Conservation (phyloP, 2,888 invertebrate genomes). For the Trachelus stipa region DNA sequence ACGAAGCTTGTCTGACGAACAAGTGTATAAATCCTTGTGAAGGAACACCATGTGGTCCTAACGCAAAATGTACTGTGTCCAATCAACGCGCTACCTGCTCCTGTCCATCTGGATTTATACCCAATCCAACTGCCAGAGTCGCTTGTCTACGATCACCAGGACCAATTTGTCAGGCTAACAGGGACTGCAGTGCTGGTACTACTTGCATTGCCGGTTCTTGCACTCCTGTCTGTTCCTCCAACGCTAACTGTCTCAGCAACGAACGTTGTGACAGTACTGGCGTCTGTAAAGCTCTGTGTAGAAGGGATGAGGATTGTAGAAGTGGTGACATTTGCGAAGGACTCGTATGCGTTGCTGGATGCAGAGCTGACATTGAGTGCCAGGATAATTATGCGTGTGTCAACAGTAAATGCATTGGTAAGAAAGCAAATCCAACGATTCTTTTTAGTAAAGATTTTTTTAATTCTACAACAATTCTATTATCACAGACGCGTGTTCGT, state of each 20-base stretch:
- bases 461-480: constrained; percentile 1
- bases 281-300: constrained; percentile 85
- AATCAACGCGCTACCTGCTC: constrained; percentile 86
- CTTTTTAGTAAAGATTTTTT: constrained; percentile 5
- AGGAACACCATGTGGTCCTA: constrained; percentile 85
- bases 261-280: constrained; percentile 81
- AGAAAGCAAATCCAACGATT: constrained; percentile 20
- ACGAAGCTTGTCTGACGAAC: constrained; percentile 84
- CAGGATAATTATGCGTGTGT: constrained; percentile 78
- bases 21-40: constrained; percentile 83
- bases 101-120: constrained; percentile 82
- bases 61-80: constrained; percentile 82
- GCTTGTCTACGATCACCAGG: constrained; percentile 88
- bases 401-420: constrained; percentile 79
- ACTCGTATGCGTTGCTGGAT: constrained; percentile 82
- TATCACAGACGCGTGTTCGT: constrained; percentile 75
- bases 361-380: constrained; percentile 84
- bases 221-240: constrained; percentile 81
- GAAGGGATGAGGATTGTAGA: constrained; percentile 86
- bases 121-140: constrained; percentile 88
- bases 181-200: constrained; percentile 79
- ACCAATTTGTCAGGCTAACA: constrained; percentile 79
- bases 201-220: constrained; percentile 82
- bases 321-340: constrained; percentile 89
- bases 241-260: constrained; percentile 82